These are phyloP conservation scores for Artemisiospiza belli DNA, from an alignment of 2,113 vertebrate genomes.

Conservation along the genomic window DNA sequence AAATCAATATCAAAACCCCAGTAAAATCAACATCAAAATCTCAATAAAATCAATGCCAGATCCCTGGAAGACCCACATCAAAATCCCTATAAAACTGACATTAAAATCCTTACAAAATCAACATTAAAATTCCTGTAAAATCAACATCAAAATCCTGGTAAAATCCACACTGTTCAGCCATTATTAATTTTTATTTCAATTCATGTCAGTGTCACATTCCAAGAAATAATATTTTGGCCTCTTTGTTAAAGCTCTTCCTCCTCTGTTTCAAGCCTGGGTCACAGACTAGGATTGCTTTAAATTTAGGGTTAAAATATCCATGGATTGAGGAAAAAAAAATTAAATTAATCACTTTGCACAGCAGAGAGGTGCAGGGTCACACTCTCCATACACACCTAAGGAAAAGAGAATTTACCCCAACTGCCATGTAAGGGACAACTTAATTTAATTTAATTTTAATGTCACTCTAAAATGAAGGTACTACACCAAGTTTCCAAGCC, in stretches of 20 bases:
- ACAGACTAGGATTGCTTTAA: not conserved
- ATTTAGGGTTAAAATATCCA: not conserved
- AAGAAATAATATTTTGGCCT: not conserved
- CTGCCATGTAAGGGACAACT: not conserved
- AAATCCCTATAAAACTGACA: rapidly evolving
- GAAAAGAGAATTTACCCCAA: not conserved
- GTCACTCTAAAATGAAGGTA: not conserved
- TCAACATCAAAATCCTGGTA: not conserved
- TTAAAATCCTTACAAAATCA: not conserved
- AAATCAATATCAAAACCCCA: not conserved
- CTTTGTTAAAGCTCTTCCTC: not conserved
- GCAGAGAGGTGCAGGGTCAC: not conserved
- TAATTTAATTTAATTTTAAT: not conserved
- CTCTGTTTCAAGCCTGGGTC: not conserved
- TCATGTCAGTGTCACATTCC: rapidly evolving
- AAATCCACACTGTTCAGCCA: not conserved
- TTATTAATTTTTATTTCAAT: not conserved
- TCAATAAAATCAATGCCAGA: rapidly evolving
- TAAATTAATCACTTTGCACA: not conserved
- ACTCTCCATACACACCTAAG: not conserved
- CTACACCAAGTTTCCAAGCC: not conserved
- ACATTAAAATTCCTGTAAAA: not conserved
- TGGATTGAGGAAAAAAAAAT: not conserved
- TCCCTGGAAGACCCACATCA: rapidly evolving
- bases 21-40: not conserved